Percentiles rank a stretch among this genome's conserved stretches.
These are phyloP conservation scores for Xanthorhoe designata DNA, from an alignment of 2,888 invertebrate genomes.

Conservation along the genomic window DNA sequence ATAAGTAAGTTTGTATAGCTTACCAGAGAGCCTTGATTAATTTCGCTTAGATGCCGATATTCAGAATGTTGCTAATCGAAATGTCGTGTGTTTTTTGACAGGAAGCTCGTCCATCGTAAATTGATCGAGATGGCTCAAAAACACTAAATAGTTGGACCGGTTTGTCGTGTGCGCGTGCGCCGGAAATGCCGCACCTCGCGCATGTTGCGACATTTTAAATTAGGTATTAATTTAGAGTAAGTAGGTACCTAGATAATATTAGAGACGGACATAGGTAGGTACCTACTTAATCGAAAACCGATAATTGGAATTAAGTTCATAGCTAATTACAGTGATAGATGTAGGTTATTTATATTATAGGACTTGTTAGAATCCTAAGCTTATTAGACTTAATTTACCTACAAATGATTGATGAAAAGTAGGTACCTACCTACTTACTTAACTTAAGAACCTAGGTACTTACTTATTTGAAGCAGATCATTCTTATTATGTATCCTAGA, in stretches of 20 bases:
- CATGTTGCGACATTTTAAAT: slow-evolving; percentile 56
- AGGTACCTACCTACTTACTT: no score
- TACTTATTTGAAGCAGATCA: no score
- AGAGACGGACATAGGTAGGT: slow-evolving; percentile 18
- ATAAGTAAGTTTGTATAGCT: background rate
- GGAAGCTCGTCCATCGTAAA: slow-evolving; percentile 75
- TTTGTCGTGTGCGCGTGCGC: slow-evolving; percentile 74
- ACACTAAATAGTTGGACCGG: slow-evolving; percentile 72
- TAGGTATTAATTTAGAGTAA: slow-evolving; percentile 54
- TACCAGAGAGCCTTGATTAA: no score
- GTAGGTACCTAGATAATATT: no score
- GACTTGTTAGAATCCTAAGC: background rate
- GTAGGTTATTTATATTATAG: no score
- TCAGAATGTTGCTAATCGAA: slow-evolving; percentile 45
- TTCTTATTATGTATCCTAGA: no score
- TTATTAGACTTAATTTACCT: background rate
- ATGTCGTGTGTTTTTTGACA: slow-evolving; percentile 61
- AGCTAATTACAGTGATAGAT: slow-evolving; percentile 10
- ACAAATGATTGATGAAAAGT: no score
- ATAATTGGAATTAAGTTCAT: slow-evolving; percentile 21
- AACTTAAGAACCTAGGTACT: background rate
- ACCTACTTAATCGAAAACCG: slow-evolving; percentile 28
- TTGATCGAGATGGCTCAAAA: slow-evolving; percentile 68
- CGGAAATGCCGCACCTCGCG: slow-evolving; percentile 61
- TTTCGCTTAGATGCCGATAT: background rate